Evolutionary conservation across 2,113 vertebrate species (phyloP).

Genomic region (Brachyhypopomus occidentalis): DNA sequence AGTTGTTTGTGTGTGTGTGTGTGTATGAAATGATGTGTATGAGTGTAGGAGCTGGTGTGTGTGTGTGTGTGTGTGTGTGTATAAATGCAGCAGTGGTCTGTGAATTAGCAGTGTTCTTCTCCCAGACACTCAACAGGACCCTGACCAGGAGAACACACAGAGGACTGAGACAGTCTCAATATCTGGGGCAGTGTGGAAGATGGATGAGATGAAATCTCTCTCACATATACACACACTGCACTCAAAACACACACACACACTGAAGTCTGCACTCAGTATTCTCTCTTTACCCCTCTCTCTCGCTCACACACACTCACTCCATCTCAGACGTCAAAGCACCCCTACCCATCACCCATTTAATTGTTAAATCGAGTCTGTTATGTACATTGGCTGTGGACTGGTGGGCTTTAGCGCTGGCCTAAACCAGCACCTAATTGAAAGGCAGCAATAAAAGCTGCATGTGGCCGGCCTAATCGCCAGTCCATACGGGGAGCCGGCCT

Average conservation of each 20-base stretch:
- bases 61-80: too few species aligned
- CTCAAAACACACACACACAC: not conserved
- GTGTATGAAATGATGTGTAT: too few species aligned
- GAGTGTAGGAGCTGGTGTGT: too few species aligned
- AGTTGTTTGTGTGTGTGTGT: not conserved
- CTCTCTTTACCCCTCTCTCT: not conserved
- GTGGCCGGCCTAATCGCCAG: slow-evolving; percentile 62
- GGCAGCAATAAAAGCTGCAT: slow-evolving; percentile 62
- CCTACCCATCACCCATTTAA: slow-evolving; percentile 25
- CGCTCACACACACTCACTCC: not conserved
- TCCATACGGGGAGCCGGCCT: slow-evolving; percentile 17
- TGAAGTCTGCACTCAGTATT: too few species aligned
- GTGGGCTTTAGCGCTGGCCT: slow-evolving; percentile 58
- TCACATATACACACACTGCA: not conserved
- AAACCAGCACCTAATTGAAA: slow-evolving; percentile 63
- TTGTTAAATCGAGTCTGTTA: slow-evolving; percentile 52
- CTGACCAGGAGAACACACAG: slow-evolving; percentile 18
- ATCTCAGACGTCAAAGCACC: slow-evolving; percentile 16
- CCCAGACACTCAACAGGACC: not conserved
- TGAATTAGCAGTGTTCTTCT: not conserved
- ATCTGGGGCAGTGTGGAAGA: slow-evolving; percentile 38
- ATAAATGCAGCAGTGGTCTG: not conserved
- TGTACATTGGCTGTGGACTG: slow-evolving; percentile 49
- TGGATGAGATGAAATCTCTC: slow-evolving; percentile 35
- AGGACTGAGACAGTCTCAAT: slow-evolving; percentile 16